Evolutionary conservation across 2,888 invertebrate species (phyloP), one percentile per base, ranked within the genome.

Genomic region (Thymelicus sylvestris): DNA sequence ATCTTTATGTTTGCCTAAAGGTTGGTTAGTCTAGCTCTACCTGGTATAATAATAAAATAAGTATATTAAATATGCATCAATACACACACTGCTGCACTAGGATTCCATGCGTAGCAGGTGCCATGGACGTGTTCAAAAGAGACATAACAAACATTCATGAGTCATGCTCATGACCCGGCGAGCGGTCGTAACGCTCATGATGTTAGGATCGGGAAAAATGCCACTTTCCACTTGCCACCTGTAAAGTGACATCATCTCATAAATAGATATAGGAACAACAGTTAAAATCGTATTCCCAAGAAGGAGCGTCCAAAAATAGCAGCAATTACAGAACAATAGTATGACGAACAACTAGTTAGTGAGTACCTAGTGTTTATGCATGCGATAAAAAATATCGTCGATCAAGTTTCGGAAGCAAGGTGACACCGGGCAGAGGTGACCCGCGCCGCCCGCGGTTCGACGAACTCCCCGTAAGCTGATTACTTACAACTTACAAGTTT

Each of bases 361-460:
- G 38, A 39, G n/a, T 38, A 38, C 19, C 80, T 83, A 80, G 75
- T 83, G 82, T 82, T 83, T 79, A 80, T 80, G 79, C 80, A 83
- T 78, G 83, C 84, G 86, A 88, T 89, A 19, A 80, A 80, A 75
- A 86, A 88, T 85, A 87, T 86, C 84, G 88, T 85, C 86, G 87
- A 89, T 91, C 88, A 86, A 88, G 87, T 90, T 90, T 89, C 84
- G 85, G 89, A 85, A 90, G 82, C 88, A 92, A 93, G 91, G 92
- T 92, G 92, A 92, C 92, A 87, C 85, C 79, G 77, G 81, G 91
- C 81, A 80, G 90, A 92, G 91, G 92, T 92, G 91, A 92, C 90
- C 87, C 81, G 79, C 75, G 80, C 80, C 76, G 81, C 79, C 80
- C 81, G 81, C 80, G 83, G 92, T 89, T 87, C 89, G 85, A 82